Evolutionary conservation across 2,888 invertebrate species (phyloP).

Genomic region (Acleris emargana): DNA sequence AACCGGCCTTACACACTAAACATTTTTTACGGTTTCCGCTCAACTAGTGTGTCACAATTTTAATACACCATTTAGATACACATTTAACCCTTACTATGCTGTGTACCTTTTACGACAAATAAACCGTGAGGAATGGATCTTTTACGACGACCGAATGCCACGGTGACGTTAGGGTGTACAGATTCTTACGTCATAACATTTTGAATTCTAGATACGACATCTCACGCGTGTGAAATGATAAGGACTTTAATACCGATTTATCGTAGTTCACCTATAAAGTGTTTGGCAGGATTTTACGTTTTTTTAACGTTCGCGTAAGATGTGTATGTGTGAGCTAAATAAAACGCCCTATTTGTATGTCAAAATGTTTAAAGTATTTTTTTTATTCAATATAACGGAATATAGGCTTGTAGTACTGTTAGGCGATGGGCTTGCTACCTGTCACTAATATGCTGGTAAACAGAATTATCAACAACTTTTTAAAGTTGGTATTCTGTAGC

Average conservation of each 20-base stretch:
- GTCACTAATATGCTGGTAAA: too few relatives aligned
- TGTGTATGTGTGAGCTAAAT: too few relatives aligned
- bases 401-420: too few relatives aligned
- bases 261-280: conserved; percentile 55
- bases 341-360: too few relatives aligned
- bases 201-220: conserved; percentile 72
- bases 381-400: too few relatives aligned
- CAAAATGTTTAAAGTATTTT: too few relatives aligned
- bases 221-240: conserved; percentile 62
- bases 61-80: conserved; percentile 76
- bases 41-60: conserved; percentile 80
- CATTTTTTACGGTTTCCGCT: conserved; percentile 76
- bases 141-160: conserved; percentile 64
- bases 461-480: too few relatives aligned
- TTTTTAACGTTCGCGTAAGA: conserved; percentile 32
- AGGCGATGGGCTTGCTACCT: too few relatives aligned
- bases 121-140: conserved; percentile 80
- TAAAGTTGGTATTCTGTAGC: too few relatives aligned
- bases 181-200: conserved; percentile 79
- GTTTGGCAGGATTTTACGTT: conserved; percentile 51
- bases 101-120: conserved; percentile 75
- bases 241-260: conserved; percentile 51
- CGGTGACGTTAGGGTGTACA: conserved; percentile 56
- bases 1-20: conserved; percentile 1
- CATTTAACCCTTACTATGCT: conserved; percentile 73